phyloP scores from a whole-genome alignment of 2,797 vertebrate species.

The Merluccius polli region DNA sequence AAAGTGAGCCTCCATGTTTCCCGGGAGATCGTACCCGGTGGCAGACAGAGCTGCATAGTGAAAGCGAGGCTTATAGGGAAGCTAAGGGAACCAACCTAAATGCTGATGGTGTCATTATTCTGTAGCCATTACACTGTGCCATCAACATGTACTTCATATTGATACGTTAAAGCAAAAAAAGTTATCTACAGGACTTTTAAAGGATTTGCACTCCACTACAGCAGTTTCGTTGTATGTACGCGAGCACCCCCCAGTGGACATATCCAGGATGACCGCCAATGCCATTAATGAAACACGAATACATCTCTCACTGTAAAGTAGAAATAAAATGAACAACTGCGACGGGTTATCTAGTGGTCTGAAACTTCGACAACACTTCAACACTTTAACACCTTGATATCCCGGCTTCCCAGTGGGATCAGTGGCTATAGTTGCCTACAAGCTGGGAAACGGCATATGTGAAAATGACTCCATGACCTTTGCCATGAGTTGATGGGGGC shows the following conservation, averaged over 20 bases:
- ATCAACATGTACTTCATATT: too few species aligned
- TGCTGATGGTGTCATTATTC: too few species aligned
- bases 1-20: too few species aligned
- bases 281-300: background rate
- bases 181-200: too few species aligned
- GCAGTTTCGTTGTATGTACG: slow-evolving; percentile 16
- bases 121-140: too few species aligned
- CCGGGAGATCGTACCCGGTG: too few species aligned
- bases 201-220: slow-evolving; percentile 33
- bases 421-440: slow-evolving; percentile 28
- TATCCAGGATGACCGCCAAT: slow-evolving; percentile 18
- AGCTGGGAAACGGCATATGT: slow-evolving; percentile 47
- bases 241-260: slow-evolving; percentile 52
- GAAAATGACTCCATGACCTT: slow-evolving; percentile 39
- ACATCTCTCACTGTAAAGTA: background rate
- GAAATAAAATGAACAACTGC: background rate
- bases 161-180: too few species aligned
- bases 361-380: background rate
- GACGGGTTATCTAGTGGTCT: background rate
- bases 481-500: slow-evolving; percentile 37
- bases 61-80: too few species aligned
- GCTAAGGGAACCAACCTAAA: too few species aligned
- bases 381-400: background rate
- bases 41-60: too few species aligned
- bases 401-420: slow-evolving; percentile 5